Percentiles rank a stretch among this genome's conserved stretches.
These are phyloP conservation scores for Sarotherodon lohbergeri DNA, from an alignment of 2,113 vertebrate genomes.

Conservation along the genomic window DNA sequence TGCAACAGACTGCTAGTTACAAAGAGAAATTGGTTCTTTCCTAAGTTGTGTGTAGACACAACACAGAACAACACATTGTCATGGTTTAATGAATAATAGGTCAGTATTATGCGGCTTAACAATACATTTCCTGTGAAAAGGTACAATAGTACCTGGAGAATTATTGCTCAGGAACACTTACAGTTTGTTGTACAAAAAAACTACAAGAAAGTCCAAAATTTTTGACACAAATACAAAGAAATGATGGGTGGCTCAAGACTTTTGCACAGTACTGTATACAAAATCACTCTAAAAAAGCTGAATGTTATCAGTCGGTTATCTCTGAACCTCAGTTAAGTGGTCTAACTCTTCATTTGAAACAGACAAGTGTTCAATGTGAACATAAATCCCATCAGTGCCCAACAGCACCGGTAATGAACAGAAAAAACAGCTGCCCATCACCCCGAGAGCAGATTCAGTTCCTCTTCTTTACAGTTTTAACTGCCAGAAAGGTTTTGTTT, in stretches of 20 bases:
- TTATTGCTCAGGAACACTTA: neutral
- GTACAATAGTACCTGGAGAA: neutral
- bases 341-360: neutral
- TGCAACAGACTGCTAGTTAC: neutral
- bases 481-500: neutral
- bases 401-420: neutral
- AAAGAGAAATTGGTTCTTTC: neutral
- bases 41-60: neutral
- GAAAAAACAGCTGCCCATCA: conserved; percentile 22
- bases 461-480: conserved; percentile 7
- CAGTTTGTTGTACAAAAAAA: neutral
- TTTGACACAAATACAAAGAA: neutral
- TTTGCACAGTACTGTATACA: neutral
- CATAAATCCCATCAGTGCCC: neutral
- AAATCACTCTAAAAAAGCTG: neutral
- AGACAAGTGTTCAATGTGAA: neutral
- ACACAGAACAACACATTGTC: neutral
- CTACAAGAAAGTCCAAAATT: neutral
- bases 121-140: neutral
- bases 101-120: neutral
- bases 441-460: conserved; percentile 9
- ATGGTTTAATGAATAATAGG: neutral
- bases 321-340: neutral
- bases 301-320: neutral
- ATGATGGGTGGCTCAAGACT: neutral